phyloP scores from a whole-genome alignment of 2,888 invertebrate genomes.

The Catocala nupta region DNA sequence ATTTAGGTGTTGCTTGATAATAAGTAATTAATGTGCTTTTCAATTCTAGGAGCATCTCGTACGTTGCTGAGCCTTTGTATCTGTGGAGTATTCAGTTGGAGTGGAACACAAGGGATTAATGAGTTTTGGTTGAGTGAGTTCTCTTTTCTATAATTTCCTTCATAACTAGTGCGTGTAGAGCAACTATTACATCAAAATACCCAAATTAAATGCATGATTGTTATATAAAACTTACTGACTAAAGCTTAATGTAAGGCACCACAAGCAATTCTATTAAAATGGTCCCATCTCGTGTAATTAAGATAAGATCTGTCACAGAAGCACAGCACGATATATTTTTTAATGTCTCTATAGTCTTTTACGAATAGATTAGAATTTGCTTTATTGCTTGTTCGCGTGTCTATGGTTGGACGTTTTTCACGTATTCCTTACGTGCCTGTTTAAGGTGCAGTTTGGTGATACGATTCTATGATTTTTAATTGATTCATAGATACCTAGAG shows the following conservation, averaged over 20 bases:
- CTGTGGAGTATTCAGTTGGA: too few species aligned
- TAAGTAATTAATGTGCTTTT: too few species aligned
- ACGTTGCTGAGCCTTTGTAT: too few species aligned
- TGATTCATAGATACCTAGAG: conserved; percentile 20
- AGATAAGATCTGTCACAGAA: conserved; percentile 58
- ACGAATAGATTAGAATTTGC: conserved; percentile 66
- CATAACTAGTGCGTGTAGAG: not conserved
- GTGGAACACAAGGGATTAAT: too few species aligned
- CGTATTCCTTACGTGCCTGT: conserved; percentile 47
- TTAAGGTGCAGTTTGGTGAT: conserved; percentile 40
- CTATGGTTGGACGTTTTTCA: conserved; percentile 55
- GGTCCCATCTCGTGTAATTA: conserved; percentile 56
- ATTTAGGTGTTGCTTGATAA: too few species aligned
- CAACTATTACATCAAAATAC: not conserved
- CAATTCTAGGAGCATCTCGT: too few species aligned
- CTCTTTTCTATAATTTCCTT: not conserved
- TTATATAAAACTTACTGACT: conserved; percentile 2
- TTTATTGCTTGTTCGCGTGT: conserved; percentile 75
- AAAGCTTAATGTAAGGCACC: conserved; percentile 31
- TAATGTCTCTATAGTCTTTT: conserved; percentile 56
- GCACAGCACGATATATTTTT: conserved; percentile 44
- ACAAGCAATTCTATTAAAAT: conserved; percentile 49
- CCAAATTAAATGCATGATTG: not conserved
- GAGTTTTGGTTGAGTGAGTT: too few species aligned
- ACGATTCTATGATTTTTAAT: conserved; percentile 32